Conservation (phyloP, 2,888 invertebrate species). For the Diarsia rubi region DNA sequence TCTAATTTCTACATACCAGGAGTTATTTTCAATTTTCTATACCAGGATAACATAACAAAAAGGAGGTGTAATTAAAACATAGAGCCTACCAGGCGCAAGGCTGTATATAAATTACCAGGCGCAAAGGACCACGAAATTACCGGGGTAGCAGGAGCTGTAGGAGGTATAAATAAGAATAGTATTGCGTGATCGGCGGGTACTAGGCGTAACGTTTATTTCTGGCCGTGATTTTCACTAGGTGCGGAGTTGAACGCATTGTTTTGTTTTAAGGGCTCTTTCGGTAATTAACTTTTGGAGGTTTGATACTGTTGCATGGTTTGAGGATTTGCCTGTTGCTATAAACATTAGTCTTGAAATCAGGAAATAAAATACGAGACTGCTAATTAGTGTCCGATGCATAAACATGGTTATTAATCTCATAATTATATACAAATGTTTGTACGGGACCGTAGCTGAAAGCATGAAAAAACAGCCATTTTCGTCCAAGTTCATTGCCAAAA, state of each 20-base stretch:
- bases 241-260: conserved; percentile 41
- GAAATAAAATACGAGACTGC: not conserved
- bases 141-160: conserved; percentile 54
- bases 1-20: conserved; percentile 26
- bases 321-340: not conserved
- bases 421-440: not conserved
- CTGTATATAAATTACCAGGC: conserved; percentile 61
- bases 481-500: not conserved
- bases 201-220: conserved; percentile 60
- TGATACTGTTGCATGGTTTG: conserved; percentile 10
- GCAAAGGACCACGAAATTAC: conserved; percentile 60
- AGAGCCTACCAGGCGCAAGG: conserved; percentile 47
- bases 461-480: not conserved
- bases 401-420: not conserved
- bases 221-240: conserved; percentile 59
- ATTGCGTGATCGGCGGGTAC: conserved; percentile 59
- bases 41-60: conserved; percentile 39
- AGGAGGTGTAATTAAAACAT: conserved; percentile 39
- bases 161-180: conserved; percentile 62
- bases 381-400: not conserved
- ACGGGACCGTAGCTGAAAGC: not conserved
- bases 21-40: conserved; percentile 43
- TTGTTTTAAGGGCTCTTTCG: conserved; percentile 39
- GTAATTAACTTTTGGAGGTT: conserved; percentile 34
- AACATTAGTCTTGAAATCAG: not conserved